Conservation (phyloP, 2,113 vertebrate genomes). For the Scatophagus argus region DNA sequence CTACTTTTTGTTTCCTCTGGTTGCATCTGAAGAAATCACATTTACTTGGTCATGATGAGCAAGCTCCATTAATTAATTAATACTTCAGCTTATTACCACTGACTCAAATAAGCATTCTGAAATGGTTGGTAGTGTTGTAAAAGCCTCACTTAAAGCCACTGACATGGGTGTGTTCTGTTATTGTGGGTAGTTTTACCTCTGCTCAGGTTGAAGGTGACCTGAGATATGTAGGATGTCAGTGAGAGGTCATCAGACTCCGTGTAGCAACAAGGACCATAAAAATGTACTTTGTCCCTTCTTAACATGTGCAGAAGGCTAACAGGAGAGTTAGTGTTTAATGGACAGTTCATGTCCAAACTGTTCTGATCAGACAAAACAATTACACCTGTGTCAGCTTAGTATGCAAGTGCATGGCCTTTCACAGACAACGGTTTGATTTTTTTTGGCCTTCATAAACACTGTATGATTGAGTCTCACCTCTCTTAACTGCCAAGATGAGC, state of each 20-base stretch:
- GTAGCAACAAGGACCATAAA: not conserved
- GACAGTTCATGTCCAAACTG: not conserved
- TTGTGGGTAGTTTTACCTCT: not conserved
- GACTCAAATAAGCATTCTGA: slow-evolving; percentile 1
- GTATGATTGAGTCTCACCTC: not conserved
- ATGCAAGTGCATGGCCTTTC: slow-evolving; percentile 1
- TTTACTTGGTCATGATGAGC: not conserved
- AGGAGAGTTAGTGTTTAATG: not conserved
- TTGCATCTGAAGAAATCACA: slow-evolving; percentile 2
- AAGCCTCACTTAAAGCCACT: not conserved
- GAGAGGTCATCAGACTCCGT: not conserved
- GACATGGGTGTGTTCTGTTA: not conserved
- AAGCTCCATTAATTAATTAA: slow-evolving; percentile 17
- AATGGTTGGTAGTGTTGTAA: not conserved
- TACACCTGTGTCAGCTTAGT: not conserved
- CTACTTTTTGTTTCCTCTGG: slow-evolving; percentile 1
- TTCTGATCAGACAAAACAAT: not conserved
- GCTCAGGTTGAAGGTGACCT: not conserved
- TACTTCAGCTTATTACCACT: not conserved
- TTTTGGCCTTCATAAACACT: not conserved
- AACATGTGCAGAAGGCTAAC: not conserved
- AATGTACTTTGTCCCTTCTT: not conserved
- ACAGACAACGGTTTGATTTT: not conserved
- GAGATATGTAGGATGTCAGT: not conserved
- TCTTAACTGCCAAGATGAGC: not conserved